A percentile compares a stretch with the other conserved stretches of the same genome.
Evolutionary conservation across 2,797 vertebrate species (phyloP).

Genomic region (Ceryle rudis): DNA sequence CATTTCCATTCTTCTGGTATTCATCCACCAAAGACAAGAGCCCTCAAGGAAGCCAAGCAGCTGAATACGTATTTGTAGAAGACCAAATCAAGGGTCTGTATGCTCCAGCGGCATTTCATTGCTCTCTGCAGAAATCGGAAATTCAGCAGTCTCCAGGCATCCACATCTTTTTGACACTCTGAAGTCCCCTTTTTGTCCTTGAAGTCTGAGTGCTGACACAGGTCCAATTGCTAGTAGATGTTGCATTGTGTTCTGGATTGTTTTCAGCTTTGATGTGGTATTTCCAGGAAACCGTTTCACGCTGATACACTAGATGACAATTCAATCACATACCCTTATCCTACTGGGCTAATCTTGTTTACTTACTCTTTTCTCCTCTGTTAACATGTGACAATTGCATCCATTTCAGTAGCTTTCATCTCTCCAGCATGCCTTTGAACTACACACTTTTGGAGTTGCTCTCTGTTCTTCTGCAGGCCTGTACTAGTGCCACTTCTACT

Average conservation of each 20-base stretch:
- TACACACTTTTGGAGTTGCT: background rate
- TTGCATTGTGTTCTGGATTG: conserved; percentile 52
- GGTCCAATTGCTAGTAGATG: conserved; percentile 54
- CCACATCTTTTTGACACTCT: background rate
- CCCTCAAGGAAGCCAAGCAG: background rate
- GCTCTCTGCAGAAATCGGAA: background rate
- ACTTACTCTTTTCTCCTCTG: conserved; percentile 31
- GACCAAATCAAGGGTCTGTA: background rate
- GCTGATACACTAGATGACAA: conserved; percentile 67
- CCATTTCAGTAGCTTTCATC: conserved; percentile 63
- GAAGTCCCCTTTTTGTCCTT: conserved; percentile 53
- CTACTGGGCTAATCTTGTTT: conserved; percentile 70
- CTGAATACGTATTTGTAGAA: background rate
- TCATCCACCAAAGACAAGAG: background rate
- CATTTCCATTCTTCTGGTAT: background rate
- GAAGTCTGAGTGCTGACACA: conserved; percentile 51
- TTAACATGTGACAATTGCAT: conserved; percentile 65
- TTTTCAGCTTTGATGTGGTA: conserved; percentile 70
- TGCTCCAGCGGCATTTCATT: background rate
- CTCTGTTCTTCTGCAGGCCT: conserved; percentile 25
- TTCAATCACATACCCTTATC: conserved; percentile 68
- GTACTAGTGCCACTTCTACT: background rate
- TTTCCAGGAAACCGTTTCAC: conserved; percentile 67
- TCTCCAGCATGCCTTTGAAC: conserved; percentile 43
- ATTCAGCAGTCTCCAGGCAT: background rate